Conservation (phyloP, 1,140 invertebrate genomes). For the Meloidogyne exigua region DNA sequence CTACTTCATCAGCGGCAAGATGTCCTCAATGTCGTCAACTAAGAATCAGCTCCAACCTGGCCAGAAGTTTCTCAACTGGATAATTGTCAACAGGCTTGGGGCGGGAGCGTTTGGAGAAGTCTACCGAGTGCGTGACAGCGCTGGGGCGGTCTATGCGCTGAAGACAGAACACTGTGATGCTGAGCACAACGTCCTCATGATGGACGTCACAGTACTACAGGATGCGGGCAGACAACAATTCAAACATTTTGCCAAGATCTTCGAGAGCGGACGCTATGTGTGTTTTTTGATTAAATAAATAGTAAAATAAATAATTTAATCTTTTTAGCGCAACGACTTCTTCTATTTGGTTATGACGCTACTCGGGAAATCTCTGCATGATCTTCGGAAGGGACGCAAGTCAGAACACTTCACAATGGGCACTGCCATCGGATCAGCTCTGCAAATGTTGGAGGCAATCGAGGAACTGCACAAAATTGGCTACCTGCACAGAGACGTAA, state of each 20-base stretch:
- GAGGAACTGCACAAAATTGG: constrained; percentile 48
- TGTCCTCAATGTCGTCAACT: too few relatives aligned
- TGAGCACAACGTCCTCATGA: not conserved
- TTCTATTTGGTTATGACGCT: constrained; percentile 59
- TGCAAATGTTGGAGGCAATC: constrained; percentile 46
- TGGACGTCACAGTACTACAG: not conserved
- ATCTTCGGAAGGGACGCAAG: constrained; percentile 45
- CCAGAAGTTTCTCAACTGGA: not conserved
- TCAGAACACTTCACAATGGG: constrained; percentile 32
- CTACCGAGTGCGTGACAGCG: not conserved
- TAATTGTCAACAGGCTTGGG: not conserved
- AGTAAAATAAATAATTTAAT: not conserved
- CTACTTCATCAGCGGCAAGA: too few relatives aligned
- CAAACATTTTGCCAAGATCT: not conserved
- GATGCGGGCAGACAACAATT: not conserved
- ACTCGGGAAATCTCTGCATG: constrained; percentile 56
- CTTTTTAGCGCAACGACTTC: constrained; percentile 27
- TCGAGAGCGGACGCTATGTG: not conserved
- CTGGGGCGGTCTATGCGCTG: not conserved
- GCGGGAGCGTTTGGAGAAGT: not conserved
- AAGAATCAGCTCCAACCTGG: not conserved
- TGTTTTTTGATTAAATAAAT: not conserved
- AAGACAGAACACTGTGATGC: not conserved
- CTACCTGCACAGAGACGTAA: constrained; percentile 51
- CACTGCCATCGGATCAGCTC: constrained; percentile 30